Evolutionary conservation across 2,888 invertebrate genomes (phyloP).

Genomic region (Ophion ellenae): DNA sequence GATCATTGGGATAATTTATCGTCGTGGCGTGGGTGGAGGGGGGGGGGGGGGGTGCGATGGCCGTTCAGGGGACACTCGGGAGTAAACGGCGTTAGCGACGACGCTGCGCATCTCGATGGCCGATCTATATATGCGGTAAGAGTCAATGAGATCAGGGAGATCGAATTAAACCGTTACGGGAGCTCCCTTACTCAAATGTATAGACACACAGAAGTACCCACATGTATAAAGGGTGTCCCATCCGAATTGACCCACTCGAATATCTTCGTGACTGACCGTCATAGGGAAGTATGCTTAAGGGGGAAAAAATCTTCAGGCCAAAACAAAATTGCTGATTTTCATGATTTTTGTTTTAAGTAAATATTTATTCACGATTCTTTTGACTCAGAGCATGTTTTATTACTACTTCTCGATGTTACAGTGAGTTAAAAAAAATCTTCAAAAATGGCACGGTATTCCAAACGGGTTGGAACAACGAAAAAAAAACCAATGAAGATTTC

Average conservation of each 20-base stretch:
- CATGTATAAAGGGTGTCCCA: not conserved
- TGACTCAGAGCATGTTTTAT: no score
- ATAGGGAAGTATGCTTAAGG: no score
- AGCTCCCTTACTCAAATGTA: not conserved
- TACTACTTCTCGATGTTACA: no score
- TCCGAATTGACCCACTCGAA: not conserved
- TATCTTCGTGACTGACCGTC: no score
- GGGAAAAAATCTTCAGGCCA: no score
- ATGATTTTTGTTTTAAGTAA: no score
- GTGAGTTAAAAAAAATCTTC: no score
- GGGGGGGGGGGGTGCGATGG: not conserved
- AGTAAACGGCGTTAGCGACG: not conserved
- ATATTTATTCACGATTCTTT: no score
- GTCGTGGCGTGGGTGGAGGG: not conserved
- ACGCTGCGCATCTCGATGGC: conserved; percentile 40
- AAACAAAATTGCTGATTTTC: no score
- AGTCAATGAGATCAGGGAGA: conserved; percentile 57
- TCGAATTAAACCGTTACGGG: conserved; percentile 34
- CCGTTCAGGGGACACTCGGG: not conserved
- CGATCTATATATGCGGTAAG: conserved; percentile 30
- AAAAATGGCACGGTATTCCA: no score
- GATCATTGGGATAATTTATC: conserved; percentile 53
- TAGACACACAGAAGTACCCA: not conserved
- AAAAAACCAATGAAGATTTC: no score
- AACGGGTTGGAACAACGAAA: no score